These are phyloP conservation scores for Pachliopta kotzebuea DNA, from an alignment of 2,888 invertebrate genomes.

Conservation along the genomic window DNA sequence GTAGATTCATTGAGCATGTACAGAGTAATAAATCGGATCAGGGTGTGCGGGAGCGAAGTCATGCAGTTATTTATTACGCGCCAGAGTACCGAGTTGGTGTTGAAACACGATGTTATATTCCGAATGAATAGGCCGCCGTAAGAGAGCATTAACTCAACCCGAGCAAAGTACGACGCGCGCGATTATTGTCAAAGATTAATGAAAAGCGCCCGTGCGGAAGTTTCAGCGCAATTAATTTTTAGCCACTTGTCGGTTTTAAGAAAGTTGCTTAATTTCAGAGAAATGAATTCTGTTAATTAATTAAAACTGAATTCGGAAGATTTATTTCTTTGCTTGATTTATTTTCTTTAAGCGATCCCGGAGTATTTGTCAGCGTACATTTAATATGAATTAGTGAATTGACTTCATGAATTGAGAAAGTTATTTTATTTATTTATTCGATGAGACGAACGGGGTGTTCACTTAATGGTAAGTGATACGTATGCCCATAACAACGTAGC, in stretches of 20 bases:
- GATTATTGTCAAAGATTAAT: conserved; percentile 62
- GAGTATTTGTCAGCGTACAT: conserved; percentile 17
- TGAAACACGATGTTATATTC: conserved; percentile 60
- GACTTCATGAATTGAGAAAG: too few relatives aligned
- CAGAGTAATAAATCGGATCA: conserved; percentile 51
- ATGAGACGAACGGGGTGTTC: too few relatives aligned
- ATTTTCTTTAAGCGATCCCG: conserved; percentile 20
- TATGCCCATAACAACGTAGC: too few relatives aligned
- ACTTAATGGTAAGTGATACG: too few relatives aligned
- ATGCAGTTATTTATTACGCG: conserved; percentile 56
- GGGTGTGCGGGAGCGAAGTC: conserved; percentile 49
- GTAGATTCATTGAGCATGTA: conserved; percentile 53
- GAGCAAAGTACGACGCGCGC: conserved; percentile 54
- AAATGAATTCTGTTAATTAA: conserved; percentile 27
- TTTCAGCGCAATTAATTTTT: conserved; percentile 28
- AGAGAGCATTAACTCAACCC: conserved; percentile 63
- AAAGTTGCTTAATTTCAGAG: conserved; percentile 26
- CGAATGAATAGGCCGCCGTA: conserved; percentile 63
- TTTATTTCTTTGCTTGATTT: conserved; percentile 22
- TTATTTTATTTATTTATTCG: too few relatives aligned
- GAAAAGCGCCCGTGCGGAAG: conserved; percentile 18
- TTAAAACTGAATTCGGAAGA: conserved; percentile 15
- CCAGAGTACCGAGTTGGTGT: conserved; percentile 48
- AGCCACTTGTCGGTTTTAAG: conserved; percentile 30
- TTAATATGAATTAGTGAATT: too few relatives aligned